A percentile compares a stretch with the other conserved stretches of the same genome.
phyloP scores from a whole-genome alignment of 2,797 vertebrate genomes.

The Cossypha heuglini region DNA sequence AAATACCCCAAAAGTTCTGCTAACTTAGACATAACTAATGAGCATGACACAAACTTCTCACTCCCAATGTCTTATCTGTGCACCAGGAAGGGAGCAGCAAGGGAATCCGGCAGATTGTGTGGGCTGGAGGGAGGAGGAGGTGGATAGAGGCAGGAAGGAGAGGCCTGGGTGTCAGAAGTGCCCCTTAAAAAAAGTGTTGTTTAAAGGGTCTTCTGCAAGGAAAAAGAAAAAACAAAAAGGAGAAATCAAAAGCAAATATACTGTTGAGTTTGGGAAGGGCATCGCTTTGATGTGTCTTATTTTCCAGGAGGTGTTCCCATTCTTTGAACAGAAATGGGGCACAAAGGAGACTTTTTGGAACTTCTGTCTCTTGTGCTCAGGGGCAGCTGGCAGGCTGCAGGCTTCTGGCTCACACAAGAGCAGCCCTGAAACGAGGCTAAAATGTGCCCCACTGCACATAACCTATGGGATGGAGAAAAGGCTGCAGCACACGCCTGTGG shows the following conservation, averaged over 20 bases:
- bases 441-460: neutral
- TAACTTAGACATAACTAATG: neutral
- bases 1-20: neutral
- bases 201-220: neutral
- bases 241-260: neutral
- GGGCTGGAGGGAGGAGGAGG: neutral
- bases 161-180: neutral
- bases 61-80: neutral
- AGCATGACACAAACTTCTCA: neutral
- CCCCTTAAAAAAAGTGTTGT: neutral
- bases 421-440: neutral
- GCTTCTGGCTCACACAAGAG: neutral
- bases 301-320: neutral
- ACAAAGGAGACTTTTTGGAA: neutral
- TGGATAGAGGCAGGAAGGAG: neutral
- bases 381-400: neutral
- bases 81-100: neutral
- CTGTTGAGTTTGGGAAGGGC: neutral
- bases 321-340: neutral
- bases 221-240: neutral
- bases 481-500: accelerated
- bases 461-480: neutral
- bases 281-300: accelerated
- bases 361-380: neutral
- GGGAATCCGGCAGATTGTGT: neutral